phyloP scores from a whole-genome alignment of 2,888 invertebrate species.

The Dorcus hopei region DNA sequence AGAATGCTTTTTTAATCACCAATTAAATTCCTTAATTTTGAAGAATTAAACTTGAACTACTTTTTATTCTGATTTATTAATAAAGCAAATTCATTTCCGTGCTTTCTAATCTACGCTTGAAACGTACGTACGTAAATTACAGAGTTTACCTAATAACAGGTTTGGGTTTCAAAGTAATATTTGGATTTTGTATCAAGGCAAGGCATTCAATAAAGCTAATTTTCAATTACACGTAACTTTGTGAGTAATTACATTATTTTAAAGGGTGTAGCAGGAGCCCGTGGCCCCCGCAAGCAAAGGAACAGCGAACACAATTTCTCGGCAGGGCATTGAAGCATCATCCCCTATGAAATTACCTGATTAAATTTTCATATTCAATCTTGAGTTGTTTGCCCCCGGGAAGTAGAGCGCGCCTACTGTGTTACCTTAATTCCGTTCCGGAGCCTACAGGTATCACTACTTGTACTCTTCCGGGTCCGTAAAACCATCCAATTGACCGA shows the following conservation, averaged over 20 bases:
- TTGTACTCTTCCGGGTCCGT: slow-evolving; percentile 10
- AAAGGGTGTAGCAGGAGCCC: slow-evolving; percentile 3
- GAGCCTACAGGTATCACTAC: slow-evolving; percentile 24
- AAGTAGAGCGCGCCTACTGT: slow-evolving; percentile 38
- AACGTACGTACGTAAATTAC: not conserved
- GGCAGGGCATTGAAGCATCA: slow-evolving; percentile 45
- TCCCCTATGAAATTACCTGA: slow-evolving; percentile 67
- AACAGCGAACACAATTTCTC: slow-evolving; percentile 40
- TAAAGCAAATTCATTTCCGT: no score
- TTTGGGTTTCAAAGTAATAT: not conserved
- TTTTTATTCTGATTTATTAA: no score
- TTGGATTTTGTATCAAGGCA: slow-evolving; percentile 1
- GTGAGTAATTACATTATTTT: slow-evolving; percentile 27
- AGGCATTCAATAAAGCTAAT: slow-evolving; percentile 25
- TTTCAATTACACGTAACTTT: slow-evolving; percentile 30
- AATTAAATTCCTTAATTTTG: no score
- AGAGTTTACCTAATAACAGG: not conserved
- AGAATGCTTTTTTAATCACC: no score
- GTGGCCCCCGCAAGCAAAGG: slow-evolving; percentile 14
- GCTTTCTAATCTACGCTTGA: no score
- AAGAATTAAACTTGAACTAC: no score
- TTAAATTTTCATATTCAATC: slow-evolving; percentile 81
- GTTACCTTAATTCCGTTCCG: slow-evolving; percentile 26
- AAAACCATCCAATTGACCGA: slow-evolving; percentile 19
- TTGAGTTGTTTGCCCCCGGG: slow-evolving; percentile 65